Evolutionary conservation across 1,140 invertebrate genomes (phyloP), one percentile per base, ranked within the genome.

Genomic region (Chrysopa pallens): DNA sequence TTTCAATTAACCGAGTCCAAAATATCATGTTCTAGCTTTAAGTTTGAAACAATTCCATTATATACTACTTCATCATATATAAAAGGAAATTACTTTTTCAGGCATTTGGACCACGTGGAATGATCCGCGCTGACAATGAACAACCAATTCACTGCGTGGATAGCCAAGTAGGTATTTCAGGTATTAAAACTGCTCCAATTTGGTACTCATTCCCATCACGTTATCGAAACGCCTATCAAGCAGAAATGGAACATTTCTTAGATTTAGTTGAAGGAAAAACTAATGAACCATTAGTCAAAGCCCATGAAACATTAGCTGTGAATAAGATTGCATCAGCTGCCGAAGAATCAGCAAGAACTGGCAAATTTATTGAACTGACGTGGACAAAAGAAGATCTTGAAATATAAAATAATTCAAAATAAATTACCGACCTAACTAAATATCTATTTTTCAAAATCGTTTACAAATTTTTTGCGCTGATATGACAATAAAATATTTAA

Each of bases 201-300:
- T 74, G 59, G 58, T 76, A 68, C 47, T 76, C 68, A 1, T 81
- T 78, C 51, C 57, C 73, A 0, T 76, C 73, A 8, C 63, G 78
- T 27, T 80, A 71, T 52, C 57, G 57, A 42, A 55, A 67, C 27
- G 71, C 70, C 1, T 81, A 82, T 50, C 47, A 53, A 23, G 52
- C 51, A 2, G 78, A 80, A 50, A 59, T 80, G 48, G 68, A 78
- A 13, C 74, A 80, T 48, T 81, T 81, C 46, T 47, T 80, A 4
- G 69, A 78, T 52, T 58, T 78, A 38, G 52, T 75, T 2, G 56
- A 70, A 62, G 71, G 66, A 17, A 66, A 64, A 36, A 54, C 51
- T 0, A 52, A 64, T 5, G 17, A 23, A 23, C 43, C 58, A 6
- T 44, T 52, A 2, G 63, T 76, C 0, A 57, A 52, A 0, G 56